phyloP scores from a whole-genome alignment of 1,140 invertebrate genomes.

The Dryas iulia region DNA sequence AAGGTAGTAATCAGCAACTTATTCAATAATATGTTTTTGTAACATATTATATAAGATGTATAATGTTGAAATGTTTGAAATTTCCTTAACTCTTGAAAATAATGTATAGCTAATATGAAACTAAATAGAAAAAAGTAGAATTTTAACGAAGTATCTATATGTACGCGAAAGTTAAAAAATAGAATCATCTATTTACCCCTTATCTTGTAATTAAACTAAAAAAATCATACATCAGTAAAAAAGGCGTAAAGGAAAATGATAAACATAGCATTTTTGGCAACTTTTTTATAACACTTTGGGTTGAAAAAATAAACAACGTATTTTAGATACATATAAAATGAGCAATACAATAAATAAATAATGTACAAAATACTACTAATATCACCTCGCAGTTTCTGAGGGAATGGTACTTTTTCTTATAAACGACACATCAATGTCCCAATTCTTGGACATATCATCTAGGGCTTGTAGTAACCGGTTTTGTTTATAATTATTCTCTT shows the following conservation, averaged over 20 bases:
- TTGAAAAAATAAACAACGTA: constrained; percentile 67
- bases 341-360: constrained; percentile 69
- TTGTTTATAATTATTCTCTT: constrained; percentile 46
- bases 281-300: constrained; percentile 54
- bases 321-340: constrained; percentile 51
- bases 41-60: no score
- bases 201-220: background rate
- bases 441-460: constrained; percentile 49
- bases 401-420: constrained; percentile 47
- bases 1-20: no score
- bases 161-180: no score
- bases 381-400: constrained; percentile 53
- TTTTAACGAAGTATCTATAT: no score
- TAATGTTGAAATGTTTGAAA: no score
- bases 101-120: no score
- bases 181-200: no score
- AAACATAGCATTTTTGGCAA: constrained; percentile 32
- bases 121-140: no score
- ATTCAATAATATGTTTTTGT: no score
- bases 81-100: no score
- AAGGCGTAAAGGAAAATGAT: background rate
- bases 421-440: constrained; percentile 54
- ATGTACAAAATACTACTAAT: constrained; percentile 65
- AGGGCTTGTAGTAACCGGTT: constrained; percentile 45
- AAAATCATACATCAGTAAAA: background rate